Conservation (phyloP, 2,888 invertebrate species). For the Liposcelis brunnea region DNA sequence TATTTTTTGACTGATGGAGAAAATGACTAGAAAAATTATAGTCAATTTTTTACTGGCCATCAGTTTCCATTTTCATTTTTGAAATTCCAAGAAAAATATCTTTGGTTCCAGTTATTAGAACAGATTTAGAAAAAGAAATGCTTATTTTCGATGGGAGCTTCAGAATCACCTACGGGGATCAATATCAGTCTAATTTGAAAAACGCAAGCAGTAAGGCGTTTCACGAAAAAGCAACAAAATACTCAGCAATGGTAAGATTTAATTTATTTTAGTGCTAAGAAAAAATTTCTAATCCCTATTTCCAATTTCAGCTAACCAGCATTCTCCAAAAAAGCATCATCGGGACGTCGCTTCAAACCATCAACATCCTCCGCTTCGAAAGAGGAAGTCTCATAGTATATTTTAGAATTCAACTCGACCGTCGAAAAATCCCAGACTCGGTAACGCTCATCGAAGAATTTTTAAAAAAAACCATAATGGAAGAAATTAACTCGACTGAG, state of each 20-base stretch:
- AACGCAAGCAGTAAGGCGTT: slow-evolving; percentile 38
- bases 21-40: too few species aligned
- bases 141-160: slow-evolving; percentile 46
- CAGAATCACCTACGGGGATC: slow-evolving; percentile 56
- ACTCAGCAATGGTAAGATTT: slow-evolving; percentile 43
- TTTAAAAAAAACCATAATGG: too few species aligned
- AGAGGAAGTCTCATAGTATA: slow-evolving; percentile 56
- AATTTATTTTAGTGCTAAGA: too few species aligned
- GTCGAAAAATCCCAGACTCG: slow-evolving; percentile 57
- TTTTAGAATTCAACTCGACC: slow-evolving; percentile 60
- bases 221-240: slow-evolving; percentile 54
- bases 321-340: slow-evolving; percentile 45
- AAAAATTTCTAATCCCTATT: too few species aligned
- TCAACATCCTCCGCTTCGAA: slow-evolving; percentile 52
- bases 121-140: too few species aligned
- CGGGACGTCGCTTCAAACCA: slow-evolving; percentile 28
- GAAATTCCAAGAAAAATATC: too few species aligned
- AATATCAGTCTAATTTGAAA: slow-evolving; percentile 36
- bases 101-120: too few species aligned
- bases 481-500: too few species aligned
- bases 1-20: slow-evolving; percentile 13
- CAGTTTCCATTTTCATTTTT: too few species aligned
- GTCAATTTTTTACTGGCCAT: too few species aligned
- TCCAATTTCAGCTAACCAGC: too few species aligned
- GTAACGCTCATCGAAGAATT: too few species aligned